Evolutionary conservation across 2,797 vertebrate genomes (phyloP).

Genomic region (Yasuhikotakia modesta): DNA sequence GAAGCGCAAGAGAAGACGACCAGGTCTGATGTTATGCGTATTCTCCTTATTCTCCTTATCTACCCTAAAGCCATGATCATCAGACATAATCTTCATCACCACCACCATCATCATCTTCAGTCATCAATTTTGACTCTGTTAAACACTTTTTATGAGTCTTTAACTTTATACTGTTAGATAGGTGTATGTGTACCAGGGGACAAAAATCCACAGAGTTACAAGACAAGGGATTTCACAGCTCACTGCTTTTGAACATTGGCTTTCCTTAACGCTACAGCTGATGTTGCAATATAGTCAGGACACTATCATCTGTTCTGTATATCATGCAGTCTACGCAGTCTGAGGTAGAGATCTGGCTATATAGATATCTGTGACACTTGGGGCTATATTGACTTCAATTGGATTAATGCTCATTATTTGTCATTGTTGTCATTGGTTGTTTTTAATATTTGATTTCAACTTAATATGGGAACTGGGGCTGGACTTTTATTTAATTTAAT

Average conservation of each 20-base stretch:
- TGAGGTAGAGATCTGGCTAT: slow-evolving; percentile 15
- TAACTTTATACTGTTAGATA: not conserved
- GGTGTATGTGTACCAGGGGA: not conserved
- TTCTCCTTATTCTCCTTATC: slow-evolving; percentile 28
- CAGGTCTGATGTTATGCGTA: slow-evolving; percentile 83
- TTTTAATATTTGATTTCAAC: not conserved
- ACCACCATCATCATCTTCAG: not conserved
- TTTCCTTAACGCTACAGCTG: slow-evolving; percentile 22
- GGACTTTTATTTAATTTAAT: not conserved
- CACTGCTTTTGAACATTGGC: slow-evolving; percentile 14
- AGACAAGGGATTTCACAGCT: slow-evolving; percentile 24
- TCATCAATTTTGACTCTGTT: not conserved
- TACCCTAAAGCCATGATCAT: slow-evolving; percentile 15
- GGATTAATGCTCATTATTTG: not conserved
- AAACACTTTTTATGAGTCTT: not conserved
- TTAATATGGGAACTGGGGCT: not conserved
- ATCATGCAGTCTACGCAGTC: slow-evolving; percentile 35
- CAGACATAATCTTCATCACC: not conserved
- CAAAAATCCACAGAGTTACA: slow-evolving; percentile 11
- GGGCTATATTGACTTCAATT: not conserved
- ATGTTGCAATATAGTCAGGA: slow-evolving; percentile 32
- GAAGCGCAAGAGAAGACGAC: slow-evolving; percentile 87
- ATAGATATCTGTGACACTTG: slow-evolving; percentile 1
- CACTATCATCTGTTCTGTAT: slow-evolving; percentile 19
- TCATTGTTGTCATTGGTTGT: not conserved